Conservation (phyloP, 2,113 vertebrate species). For the Acrocephalus kingi region DNA sequence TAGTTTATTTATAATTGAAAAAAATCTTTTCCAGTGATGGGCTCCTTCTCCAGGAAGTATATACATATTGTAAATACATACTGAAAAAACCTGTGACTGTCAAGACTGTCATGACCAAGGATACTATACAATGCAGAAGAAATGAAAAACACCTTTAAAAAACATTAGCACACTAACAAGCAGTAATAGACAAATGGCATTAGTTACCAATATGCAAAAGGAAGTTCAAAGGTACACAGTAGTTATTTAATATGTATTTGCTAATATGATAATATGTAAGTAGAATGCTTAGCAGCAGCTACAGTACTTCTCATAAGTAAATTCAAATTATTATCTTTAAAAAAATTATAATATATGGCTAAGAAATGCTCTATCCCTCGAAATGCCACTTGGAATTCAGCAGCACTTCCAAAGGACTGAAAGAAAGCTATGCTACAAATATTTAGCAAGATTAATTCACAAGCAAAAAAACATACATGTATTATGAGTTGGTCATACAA, state of each 20-base stretch:
- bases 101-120: not conserved
- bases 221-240: not conserved
- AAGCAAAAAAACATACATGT: not conserved
- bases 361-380: not conserved
- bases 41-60: not conserved
- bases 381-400: not conserved
- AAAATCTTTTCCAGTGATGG: not conserved
- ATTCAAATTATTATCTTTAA: not conserved
- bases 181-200: not conserved
- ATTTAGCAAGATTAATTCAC: not conserved
- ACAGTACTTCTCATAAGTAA: not conserved
- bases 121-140: not conserved
- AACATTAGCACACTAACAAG: not conserved
- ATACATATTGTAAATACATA: not conserved
- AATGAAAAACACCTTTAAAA: not conserved
- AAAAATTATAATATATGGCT: not conserved
- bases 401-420: not conserved
- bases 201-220: not conserved
- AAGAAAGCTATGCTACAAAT: not conserved
- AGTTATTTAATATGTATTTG: not conserved
- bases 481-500: not conserved
- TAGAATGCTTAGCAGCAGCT: not conserved
- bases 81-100: not conserved
- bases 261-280: not conserved
- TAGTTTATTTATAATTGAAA: not conserved